These are phyloP conservation scores for Anticlea derivata DNA, from an alignment of 2,888 invertebrate species.

Conservation along the genomic window DNA sequence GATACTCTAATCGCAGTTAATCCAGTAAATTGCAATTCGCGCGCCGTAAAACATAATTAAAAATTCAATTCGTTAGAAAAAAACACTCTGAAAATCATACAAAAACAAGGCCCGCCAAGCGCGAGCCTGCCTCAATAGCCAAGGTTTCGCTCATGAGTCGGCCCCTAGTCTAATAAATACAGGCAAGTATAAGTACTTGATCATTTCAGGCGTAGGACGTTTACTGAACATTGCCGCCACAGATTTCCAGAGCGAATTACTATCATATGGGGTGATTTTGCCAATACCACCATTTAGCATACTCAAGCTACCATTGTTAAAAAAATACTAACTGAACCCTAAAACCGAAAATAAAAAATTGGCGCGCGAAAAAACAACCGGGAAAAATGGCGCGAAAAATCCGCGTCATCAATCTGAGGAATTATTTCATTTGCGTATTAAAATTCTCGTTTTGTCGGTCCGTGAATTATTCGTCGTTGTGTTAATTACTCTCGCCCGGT, in stretches of 20 bases:
- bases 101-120: constrained; percentile 22
- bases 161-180: too few species aligned
- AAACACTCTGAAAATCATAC: constrained; percentile 39
- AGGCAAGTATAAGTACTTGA: too few species aligned
- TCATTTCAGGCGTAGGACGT: too few species aligned
- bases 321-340: constrained; percentile 8
- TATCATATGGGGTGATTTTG: too few species aligned
- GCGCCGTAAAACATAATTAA: constrained; percentile 81
- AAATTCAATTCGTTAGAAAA: constrained; percentile 73
- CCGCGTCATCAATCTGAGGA: constrained; percentile 80
- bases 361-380: constrained; percentile 26
- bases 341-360: constrained; percentile 31
- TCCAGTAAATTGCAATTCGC: constrained; percentile 77
- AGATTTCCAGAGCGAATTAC: too few species aligned
- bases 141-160: constrained; percentile 5
- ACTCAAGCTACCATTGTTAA: neutral
- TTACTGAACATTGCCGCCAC: too few species aligned
- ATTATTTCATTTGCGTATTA: constrained; percentile 83
- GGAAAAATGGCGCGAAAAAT: constrained; percentile 64
- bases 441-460: constrained; percentile 80
- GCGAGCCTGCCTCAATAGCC: neutral
- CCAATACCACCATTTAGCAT: too few species aligned
- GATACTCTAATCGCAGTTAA: constrained; percentile 68
- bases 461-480: constrained; percentile 74
- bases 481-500: constrained; percentile 73